Percentiles rank a stretch among this genome's conserved stretches.
These are phyloP conservation scores for Hyposoter didymator DNA, from an alignment of 2,888 invertebrate genomes.

Conservation along the genomic window DNA sequence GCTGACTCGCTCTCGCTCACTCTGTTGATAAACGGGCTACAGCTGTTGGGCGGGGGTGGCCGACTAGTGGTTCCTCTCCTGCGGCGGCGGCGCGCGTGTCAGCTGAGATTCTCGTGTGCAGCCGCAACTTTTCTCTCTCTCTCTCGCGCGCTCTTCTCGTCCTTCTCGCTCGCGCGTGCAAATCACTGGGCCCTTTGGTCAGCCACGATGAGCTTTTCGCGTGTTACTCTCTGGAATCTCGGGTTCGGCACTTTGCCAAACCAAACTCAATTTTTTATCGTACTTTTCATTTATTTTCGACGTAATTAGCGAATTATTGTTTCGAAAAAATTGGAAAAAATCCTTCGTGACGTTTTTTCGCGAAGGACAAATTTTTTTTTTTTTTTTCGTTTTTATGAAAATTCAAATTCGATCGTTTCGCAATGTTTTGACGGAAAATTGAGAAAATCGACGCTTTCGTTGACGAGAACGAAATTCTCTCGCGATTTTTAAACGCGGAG, in stretches of 20 bases:
- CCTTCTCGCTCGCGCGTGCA: not conserved
- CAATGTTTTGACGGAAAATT: not conserved
- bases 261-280: not conserved
- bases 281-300: not conserved
- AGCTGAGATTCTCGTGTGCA: slow-evolving; percentile 47
- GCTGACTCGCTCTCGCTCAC: slow-evolving; percentile 11
- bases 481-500: not conserved
- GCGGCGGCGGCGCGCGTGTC: slow-evolving; percentile 44
- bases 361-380: not conserved
- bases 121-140: not conserved
- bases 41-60: slow-evolving; percentile 53
- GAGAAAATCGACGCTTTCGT: not conserved
- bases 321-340: not conserved
- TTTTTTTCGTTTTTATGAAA: not conserved
- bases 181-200: not conserved
- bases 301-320: not conserved
- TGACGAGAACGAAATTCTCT: no score
- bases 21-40: slow-evolving; percentile 62
- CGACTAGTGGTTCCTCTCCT: slow-evolving; percentile 33
- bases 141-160: not conserved
- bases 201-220: not conserved
- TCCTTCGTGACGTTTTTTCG: not conserved
- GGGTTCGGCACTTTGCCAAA: slow-evolving; percentile 11
- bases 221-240: slow-evolving; percentile 16
- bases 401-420: not conserved